Percentiles rank a stretch among this genome's conserved stretches.
Evolutionary conservation across 2,797 vertebrate species (phyloP).

Genomic region (Cuniculus paca): DNA sequence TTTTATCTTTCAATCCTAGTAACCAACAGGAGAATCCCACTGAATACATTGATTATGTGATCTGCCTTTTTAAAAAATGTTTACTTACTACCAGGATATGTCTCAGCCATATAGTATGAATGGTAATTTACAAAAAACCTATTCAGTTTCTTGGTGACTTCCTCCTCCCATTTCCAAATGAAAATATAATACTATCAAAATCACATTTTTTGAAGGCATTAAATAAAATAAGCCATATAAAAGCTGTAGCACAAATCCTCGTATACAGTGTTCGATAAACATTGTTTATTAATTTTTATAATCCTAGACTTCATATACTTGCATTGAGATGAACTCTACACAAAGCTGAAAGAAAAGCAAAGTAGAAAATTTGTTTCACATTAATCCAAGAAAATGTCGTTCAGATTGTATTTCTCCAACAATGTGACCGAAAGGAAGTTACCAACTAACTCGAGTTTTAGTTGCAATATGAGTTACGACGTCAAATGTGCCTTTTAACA

Average conservation of each 20-base stretch:
- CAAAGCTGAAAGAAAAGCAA: neutral
- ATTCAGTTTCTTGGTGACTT: neutral
- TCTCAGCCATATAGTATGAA: neutral
- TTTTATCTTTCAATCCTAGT: neutral
- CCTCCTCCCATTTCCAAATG: neutral
- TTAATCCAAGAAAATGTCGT: neutral
- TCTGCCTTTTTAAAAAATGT: neutral
- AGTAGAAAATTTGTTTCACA: neutral
- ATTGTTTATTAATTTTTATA: neutral
- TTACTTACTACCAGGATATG: neutral
- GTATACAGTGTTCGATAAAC: neutral
- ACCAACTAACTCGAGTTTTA: neutral
- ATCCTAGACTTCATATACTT: neutral
- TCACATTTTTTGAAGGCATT: neutral
- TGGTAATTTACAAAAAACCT: neutral
- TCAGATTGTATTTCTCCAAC: neutral
- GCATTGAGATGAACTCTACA: neutral
- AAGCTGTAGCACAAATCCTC: neutral
- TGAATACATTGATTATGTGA: neutral
- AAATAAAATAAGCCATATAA: neutral
- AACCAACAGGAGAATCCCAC: fast-evolving
- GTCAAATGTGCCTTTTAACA: neutral
- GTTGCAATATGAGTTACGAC: neutral
- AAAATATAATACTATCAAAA: neutral
- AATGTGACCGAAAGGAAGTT: neutral